phyloP scores from a whole-genome alignment of 2,888 invertebrate genomes.

The Tromatobia lineatoria region DNA sequence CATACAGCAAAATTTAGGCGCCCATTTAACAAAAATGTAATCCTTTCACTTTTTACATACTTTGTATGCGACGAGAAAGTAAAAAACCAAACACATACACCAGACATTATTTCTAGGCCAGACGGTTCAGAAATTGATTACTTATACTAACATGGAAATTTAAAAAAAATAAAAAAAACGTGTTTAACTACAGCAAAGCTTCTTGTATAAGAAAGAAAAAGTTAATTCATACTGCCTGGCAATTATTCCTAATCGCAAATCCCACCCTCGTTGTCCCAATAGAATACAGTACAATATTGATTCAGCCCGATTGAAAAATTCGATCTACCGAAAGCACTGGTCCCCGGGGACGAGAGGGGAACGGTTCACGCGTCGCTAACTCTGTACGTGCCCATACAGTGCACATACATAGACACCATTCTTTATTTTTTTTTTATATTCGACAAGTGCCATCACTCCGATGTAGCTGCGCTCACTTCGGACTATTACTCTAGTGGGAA shows the following conservation, averaged over 20 bases:
- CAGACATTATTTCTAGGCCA: no score
- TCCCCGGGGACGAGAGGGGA: not conserved
- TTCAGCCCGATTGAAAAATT: slow-evolving; percentile 31
- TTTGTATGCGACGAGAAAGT: no score
- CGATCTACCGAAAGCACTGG: slow-evolving; percentile 41
- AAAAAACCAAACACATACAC: no score
- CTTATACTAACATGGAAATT: no score
- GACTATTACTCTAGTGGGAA: slow-evolving; percentile 33
- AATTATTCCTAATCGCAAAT: slow-evolving; percentile 26
- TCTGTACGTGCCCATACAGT: no score
- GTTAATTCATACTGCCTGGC: not conserved
- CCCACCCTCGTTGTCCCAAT: slow-evolving; percentile 14
- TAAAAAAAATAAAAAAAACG: no score
- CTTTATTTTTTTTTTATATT: slow-evolving; percentile 34
- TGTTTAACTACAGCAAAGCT: no score
- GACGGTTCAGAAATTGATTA: no score
- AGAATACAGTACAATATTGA: slow-evolving; percentile 2
- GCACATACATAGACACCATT: slow-evolving; percentile 1
- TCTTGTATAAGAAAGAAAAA: not conserved
- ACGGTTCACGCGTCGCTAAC: slow-evolving; percentile 30
- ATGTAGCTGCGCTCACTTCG: not conserved
- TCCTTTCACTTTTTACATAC: no score
- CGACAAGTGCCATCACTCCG: slow-evolving; percentile 29
- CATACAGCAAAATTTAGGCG: no score
- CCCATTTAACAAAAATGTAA: no score